Conservation (phyloP, 2,888 invertebrate genomes). For the Conistra vaccinii region DNA sequence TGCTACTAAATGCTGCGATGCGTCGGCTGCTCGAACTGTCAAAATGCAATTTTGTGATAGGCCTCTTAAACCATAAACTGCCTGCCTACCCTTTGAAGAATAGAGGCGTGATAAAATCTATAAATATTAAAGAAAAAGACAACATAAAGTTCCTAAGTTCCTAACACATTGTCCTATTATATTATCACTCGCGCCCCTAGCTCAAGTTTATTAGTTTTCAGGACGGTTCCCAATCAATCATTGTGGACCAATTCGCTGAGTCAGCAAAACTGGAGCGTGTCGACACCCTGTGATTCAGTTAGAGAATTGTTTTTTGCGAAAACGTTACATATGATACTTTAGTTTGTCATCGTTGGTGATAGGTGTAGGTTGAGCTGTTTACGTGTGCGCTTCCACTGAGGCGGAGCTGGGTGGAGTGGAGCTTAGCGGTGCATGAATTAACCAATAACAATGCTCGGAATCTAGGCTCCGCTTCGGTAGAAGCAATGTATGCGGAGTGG, state of each 20-base stretch:
- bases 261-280: constrained; percentile 53
- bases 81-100: background rate
- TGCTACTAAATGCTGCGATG: too few species aligned
- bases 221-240: constrained; percentile 54
- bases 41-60: too few species aligned
- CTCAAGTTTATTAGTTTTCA: constrained; percentile 35
- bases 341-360: constrained; percentile 37
- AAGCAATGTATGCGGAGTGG: too few species aligned
- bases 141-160: background rate
- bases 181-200: background rate
- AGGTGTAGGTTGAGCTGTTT: background rate
- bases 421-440: too few species aligned
- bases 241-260: constrained; percentile 45
- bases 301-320: constrained; percentile 49
- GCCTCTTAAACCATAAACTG: too few species aligned
- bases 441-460: too few species aligned
- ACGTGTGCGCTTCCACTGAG: too few species aligned
- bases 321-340: constrained; percentile 16
- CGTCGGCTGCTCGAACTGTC: too few species aligned
- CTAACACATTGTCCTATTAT: constrained; percentile 4
- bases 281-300: constrained; percentile 44
- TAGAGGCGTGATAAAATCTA: background rate
- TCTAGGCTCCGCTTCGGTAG: too few species aligned
- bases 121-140: background rate
- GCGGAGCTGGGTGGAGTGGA: too few species aligned